Base-by-base conservation (phyloP, 2,797 vertebrate species). In the Enteromius paludinosus region DNA sequence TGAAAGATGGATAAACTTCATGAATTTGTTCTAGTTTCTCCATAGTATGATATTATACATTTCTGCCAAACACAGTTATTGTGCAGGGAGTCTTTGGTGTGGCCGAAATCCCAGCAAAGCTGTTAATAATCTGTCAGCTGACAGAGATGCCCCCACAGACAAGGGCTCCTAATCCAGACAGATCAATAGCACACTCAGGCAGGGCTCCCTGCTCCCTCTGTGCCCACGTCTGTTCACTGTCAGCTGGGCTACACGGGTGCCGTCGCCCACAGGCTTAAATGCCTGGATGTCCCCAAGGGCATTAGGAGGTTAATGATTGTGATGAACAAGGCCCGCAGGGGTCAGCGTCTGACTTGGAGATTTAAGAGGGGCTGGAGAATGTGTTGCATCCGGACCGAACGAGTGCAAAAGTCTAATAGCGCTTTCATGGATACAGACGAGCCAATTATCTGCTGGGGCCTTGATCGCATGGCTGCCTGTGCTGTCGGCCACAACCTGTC, bases 21-120 rank as follows among this genome's bases (percentile, higher is more conserved):
- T 87, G 87, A 81, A 87, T 74, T 90, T 90, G 87, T 76, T 76
- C 76, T 85, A 86, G 87, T 72, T 43, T 87, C 6, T 89, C 91
- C 92, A 92, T 92, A 92, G 90, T 93, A 93, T 92, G 90, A 93
- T 94, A 93, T 94, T 93, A 93, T 90, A 93, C 91, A 92, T 93
- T 91, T 94, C 89, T 93, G 80, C 89, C 91, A 90, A 92, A 92
- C 87, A 89, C 87, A 87, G 89, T 92, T 93, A 94, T 94, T 94
- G 93, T 94, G 92, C 90, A 92, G 90, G 87, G 92, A 94, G 92
- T 93, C 89, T 92, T 92, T 85, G 70, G 92, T 88, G 88, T 92
- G 87, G 89, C 86, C 89, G 77, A 93, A 93, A 94, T 95, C 94
- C 90, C 87, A 89, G 92, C 88, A 94, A 95, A 95, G 89, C 91